Percentiles rank a stretch among this genome's conserved stretches.
These are phyloP conservation scores for Eretmochelys imbricata DNA, from an alignment of 2,113 vertebrate species.

Conservation along the genomic window DNA sequence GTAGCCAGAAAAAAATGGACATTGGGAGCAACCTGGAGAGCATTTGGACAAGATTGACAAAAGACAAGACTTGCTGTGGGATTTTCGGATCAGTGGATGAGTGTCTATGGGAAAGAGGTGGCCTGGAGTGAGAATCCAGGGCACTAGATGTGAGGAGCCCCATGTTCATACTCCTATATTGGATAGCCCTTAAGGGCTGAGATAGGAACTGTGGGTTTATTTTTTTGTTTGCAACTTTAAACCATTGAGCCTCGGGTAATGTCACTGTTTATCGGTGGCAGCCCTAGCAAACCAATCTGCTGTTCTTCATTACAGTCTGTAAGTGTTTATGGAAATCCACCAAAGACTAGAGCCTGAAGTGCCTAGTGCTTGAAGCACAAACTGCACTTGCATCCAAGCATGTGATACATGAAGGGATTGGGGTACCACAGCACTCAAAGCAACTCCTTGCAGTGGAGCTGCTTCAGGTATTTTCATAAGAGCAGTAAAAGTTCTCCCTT, in stretches of 20 bases:
- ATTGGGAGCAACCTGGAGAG: background rate
- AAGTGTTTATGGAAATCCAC: background rate
- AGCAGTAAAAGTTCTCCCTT: background rate
- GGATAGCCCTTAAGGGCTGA: background rate
- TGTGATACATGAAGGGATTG: background rate
- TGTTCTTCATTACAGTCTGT: background rate
- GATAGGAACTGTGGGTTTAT: background rate
- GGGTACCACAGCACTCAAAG: background rate
- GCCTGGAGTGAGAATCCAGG: background rate
- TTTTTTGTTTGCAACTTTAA: background rate
- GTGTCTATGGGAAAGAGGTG: background rate
- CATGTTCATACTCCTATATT: background rate
- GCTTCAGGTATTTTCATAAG: background rate
- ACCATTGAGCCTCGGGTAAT: background rate
- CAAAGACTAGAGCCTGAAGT: background rate
- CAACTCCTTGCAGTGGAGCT: background rate
- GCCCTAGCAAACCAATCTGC: conserved; percentile 21
- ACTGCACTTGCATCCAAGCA: background rate
- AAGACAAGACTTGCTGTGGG: background rate
- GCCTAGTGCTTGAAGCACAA: background rate
- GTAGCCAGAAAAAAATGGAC: background rate
- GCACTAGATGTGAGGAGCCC: background rate
- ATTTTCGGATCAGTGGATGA: background rate
- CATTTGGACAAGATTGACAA: background rate
- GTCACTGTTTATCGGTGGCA: rapidly evolving